Conservation (phyloP, 2,797 vertebrate species). For the Gallinago solitaria region DNA sequence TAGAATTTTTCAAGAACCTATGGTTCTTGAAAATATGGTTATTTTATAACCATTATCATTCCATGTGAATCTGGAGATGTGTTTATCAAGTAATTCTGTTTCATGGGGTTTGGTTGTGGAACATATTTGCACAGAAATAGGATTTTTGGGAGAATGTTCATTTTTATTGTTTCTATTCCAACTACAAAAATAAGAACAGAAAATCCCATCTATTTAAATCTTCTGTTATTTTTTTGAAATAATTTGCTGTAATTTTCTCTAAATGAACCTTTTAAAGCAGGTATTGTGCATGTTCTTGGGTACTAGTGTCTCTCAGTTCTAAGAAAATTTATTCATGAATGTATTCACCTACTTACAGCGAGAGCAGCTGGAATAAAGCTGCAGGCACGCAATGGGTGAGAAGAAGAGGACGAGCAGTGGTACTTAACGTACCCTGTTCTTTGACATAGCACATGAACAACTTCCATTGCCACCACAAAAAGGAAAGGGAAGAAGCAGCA, state of each 20-base stretch:
- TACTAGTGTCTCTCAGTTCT: neutral
- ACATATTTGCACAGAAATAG: neutral
- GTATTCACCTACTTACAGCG: neutral
- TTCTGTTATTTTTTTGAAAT: neutral
- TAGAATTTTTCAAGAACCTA: neutral
- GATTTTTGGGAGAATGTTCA: neutral
- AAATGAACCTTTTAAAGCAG: slow-evolving; percentile 8
- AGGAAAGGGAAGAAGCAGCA: neutral
- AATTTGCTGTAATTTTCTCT: slow-evolving; percentile 16
- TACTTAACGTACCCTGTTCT: neutral
- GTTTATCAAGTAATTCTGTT: neutral
- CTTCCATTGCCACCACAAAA: neutral
- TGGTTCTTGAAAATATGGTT: too few species aligned
- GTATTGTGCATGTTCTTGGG: neutral
- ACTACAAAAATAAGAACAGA: neutral
- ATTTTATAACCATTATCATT: neutral
- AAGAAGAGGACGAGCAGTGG: neutral
- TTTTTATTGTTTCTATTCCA: slow-evolving; percentile 22
- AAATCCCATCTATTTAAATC: slow-evolving; percentile 11
- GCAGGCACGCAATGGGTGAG: neutral
- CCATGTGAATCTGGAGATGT: neutral
- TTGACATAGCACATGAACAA: neutral
- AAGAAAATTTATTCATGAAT: neutral
- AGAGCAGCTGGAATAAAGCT: neutral
- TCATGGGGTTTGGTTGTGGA: neutral